A percentile compares a stretch with the other conserved stretches of the same genome.
Conservation (phyloP, 1,140 invertebrate species). For the Drosophila prosaltans region DNA sequence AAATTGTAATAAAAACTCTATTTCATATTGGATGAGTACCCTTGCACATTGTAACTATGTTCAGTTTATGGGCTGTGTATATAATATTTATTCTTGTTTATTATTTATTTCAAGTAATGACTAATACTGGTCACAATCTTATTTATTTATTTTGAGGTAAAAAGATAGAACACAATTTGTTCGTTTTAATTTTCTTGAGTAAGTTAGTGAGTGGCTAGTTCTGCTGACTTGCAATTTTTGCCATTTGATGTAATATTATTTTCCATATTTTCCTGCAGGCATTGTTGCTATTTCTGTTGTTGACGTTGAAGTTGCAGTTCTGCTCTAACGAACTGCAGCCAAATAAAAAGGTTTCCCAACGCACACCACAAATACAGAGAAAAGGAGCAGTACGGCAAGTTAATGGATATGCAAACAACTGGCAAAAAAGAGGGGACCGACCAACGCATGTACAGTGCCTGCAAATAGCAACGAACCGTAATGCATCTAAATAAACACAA, state of each 20-base stretch:
- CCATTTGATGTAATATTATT: conserved; percentile 8
- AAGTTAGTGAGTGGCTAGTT: conserved; percentile 24
- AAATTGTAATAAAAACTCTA: no score
- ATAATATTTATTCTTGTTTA: no score
- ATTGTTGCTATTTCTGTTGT: conserved; percentile 1
- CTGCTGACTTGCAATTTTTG: conserved; percentile 30
- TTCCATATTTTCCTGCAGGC: conserved; percentile 1
- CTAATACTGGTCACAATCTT: no score
- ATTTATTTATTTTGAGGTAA: no score
- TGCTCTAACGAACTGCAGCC: conserved; percentile 43
- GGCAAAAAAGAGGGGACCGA: conserved; percentile 45
- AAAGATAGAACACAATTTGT: not conserved
- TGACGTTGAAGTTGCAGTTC: not conserved
- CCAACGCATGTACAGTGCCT: conserved; percentile 52
- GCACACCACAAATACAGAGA: conserved; percentile 24
- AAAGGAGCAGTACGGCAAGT: conserved; percentile 34
- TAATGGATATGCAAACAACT: conserved; percentile 70
- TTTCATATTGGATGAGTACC: no score
- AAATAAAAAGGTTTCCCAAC: conserved; percentile 31
- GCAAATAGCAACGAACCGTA: conserved; percentile 57
- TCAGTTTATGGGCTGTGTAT: no score
- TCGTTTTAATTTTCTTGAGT: conserved; percentile 13
- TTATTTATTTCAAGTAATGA: no score
- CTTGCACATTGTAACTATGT: no score
- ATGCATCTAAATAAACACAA: conserved; percentile 71